Evolutionary conservation across 2,888 invertebrate genomes (phyloP).

Genomic region (Amiota communis): DNA sequence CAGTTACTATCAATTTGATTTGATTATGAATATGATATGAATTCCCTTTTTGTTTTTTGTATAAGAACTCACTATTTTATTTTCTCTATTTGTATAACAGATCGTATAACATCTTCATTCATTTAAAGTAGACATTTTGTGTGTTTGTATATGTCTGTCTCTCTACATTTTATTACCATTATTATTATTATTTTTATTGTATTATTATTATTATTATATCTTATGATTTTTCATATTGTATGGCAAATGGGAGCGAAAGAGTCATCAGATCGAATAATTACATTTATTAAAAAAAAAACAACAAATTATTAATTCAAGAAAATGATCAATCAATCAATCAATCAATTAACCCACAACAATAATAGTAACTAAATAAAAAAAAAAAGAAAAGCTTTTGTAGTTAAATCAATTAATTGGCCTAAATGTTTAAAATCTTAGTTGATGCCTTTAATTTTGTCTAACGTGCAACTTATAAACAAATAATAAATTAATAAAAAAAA

Average conservation of each 20-base stretch:
- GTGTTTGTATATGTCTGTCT: slow-evolving; percentile 24
- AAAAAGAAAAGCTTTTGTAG: slow-evolving; percentile 55
- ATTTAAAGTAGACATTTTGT: not conserved
- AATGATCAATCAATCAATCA: slow-evolving; percentile 36
- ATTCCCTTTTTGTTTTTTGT: too few relatives aligned
- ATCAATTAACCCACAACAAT: slow-evolving; percentile 33
- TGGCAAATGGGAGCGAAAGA: slow-evolving; percentile 72
- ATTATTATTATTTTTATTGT: slow-evolving; percentile 46
- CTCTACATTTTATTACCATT: slow-evolving; percentile 23
- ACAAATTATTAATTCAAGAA: slow-evolving; percentile 3
- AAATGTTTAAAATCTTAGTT: slow-evolving; percentile 41
- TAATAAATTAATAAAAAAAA: slow-evolving; percentile 26
- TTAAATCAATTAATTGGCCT: slow-evolving; percentile 61
- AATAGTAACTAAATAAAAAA: slow-evolving; percentile 15
- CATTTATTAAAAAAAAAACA: slow-evolving; percentile 46
- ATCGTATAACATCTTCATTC: too few relatives aligned
- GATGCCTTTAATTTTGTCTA: slow-evolving; percentile 41
- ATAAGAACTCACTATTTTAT: slow-evolving; percentile 27
- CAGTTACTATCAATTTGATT: too few relatives aligned
- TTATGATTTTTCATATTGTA: slow-evolving; percentile 56
- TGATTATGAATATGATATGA: too few relatives aligned
- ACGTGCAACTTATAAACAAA: slow-evolving; percentile 21
- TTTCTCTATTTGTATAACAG: slow-evolving; percentile 38
- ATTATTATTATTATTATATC: slow-evolving; percentile 39
- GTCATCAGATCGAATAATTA: slow-evolving; percentile 66